phyloP scores from a whole-genome alignment of 2,113 vertebrate genomes.

The Tringa solitaria region DNA sequence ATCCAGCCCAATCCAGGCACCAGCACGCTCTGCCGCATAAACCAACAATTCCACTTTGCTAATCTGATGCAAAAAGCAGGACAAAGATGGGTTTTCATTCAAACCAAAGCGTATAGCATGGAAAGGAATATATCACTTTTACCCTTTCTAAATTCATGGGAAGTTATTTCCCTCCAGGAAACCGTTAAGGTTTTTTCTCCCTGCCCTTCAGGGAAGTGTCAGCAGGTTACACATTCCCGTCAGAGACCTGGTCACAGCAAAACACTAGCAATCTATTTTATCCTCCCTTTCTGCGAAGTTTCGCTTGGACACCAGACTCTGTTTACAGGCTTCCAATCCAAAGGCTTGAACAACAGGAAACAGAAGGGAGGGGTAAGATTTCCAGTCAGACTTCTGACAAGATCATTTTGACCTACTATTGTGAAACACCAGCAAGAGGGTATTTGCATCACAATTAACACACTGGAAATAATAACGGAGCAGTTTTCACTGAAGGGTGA shows the following conservation, averaged over 20 bases:
- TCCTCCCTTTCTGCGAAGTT: conserved; percentile 27
- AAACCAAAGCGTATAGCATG: not conserved
- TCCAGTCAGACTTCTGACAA: conserved; percentile 60
- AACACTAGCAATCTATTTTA: conserved; percentile 22
- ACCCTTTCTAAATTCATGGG: not conserved
- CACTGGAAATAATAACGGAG: conserved; percentile 29
- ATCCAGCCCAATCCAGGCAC: not conserved
- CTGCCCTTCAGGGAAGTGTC: not conserved
- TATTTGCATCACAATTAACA: conserved; percentile 59
- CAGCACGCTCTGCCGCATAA: not conserved
- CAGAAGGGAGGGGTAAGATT: conserved; percentile 60
- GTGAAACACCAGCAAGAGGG: conserved; percentile 48
- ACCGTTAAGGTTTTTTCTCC: conserved; percentile 15
- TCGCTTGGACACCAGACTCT: conserved; percentile 15
- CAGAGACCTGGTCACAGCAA: not conserved
- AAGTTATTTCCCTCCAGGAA: conserved; percentile 27
- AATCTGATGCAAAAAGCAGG: not conserved
- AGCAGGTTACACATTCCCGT: conserved; percentile 7
- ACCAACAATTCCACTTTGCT: not conserved
- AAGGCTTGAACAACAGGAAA: conserved; percentile 62
- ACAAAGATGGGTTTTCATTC: not conserved
- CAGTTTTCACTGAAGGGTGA: conserved; percentile 38
- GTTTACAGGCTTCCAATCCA: conserved; percentile 49
- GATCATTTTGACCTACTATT: conserved; percentile 43
- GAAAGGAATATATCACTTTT: not conserved